Base-by-base conservation (phyloP, 1,140 invertebrate species). In the Spodoptera frugiperda region DNA sequence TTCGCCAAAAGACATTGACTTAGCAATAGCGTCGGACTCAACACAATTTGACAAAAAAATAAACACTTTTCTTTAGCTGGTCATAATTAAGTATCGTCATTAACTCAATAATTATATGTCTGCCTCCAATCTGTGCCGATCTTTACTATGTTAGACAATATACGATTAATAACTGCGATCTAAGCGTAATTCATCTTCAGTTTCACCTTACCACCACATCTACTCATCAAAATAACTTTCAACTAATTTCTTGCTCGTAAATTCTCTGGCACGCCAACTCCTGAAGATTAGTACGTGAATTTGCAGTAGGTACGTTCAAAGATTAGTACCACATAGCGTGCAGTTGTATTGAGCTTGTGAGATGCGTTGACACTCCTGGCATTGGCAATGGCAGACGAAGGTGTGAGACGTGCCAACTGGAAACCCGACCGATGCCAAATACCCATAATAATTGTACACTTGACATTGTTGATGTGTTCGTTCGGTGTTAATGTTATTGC, bases 381-480 rank as follows among this genome's bases (percentile, higher is more conserved):
- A 55, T 72, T 72, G 68, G 33, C 68, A 72, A 57, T 55, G 53
- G 71, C 55, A 73, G 44, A 55, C 51, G 68, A 71, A 19, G 68
- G 44, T 55, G 33, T 33, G 21, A 30, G 67, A 10, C 63, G 67
- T 71, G 51, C 49, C 49, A 53, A 49, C 53, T 73, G n/a, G 54
- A 21, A 14, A 73, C 39, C 39, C 30, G n/a, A 53, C 19, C 15
- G 44, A 25, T 59, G 55, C 71, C 71, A 73, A 73, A 73, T 73
- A 73, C 39, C 44, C 55, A n/a, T 48, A 49, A 61, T 59, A 61
- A 49, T 21, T 49, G 55, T 61, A 44, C 44, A 39, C 71, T 73
- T 73, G 55, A 73, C 49, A 67, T 67, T 63, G n/a, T 44, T 44
- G 33, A 63, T 63, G 33, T 63, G 33, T 63, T 67, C 5, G 19